phyloP scores from a whole-genome alignment of 2,797 vertebrate species.

The Neomorphus geoffroyi region DNA sequence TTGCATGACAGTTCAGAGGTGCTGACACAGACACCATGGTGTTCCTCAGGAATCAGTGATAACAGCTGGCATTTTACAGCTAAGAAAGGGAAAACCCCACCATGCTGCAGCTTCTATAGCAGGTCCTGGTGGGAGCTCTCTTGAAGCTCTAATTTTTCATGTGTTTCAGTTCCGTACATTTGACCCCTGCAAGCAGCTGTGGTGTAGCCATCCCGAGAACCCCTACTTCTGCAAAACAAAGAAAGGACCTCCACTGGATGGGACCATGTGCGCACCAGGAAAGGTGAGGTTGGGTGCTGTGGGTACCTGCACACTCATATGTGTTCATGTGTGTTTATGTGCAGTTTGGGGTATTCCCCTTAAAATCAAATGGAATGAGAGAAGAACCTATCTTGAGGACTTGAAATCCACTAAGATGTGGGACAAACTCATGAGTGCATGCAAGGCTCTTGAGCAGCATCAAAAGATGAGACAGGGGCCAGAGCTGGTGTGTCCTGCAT shows the following conservation, averaged over 20 bases:
- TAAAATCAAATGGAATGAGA: not conserved
- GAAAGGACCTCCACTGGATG: constrained; percentile 96
- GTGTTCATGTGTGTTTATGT: rapidly evolving
- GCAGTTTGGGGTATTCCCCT: not conserved
- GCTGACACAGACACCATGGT: rapidly evolving
- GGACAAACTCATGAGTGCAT: not conserved
- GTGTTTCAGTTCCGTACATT: constrained; percentile 92
- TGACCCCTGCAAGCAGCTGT: constrained; percentile 97
- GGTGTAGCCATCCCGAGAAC: constrained; percentile 98
- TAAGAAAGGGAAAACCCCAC: not conserved
- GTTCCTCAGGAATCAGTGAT: not conserved
- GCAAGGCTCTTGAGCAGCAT: not conserved
- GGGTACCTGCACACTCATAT: rapidly evolving
- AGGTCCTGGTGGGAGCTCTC: not conserved
- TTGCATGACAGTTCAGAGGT: not conserved
- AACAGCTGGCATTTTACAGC: not conserved
- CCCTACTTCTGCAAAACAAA: constrained; percentile 99
- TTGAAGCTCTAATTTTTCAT: not conserved
- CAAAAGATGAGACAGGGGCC: not conserved
- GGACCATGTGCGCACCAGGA: constrained; percentile 92
- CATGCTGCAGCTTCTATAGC: not conserved
- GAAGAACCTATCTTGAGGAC: not conserved
- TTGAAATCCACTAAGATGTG: not conserved
- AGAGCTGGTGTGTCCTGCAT: not conserved
- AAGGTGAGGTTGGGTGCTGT: constrained; percentile 79